Evolutionary conservation across 2,888 invertebrate genomes (phyloP).

Genomic region (Lasioglossum vierecki): DNA sequence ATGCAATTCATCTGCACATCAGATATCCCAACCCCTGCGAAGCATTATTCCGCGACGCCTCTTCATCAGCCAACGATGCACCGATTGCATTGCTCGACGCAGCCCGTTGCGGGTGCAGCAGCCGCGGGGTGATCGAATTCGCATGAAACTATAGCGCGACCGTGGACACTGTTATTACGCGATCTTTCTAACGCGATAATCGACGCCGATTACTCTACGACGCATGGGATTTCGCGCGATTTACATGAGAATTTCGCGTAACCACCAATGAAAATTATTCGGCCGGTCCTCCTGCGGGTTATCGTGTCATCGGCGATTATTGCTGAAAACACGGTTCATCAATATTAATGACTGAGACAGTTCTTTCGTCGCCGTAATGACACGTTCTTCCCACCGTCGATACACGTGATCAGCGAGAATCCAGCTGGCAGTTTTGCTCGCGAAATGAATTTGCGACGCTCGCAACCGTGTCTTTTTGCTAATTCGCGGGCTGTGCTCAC

Average conservation of each 20-base stretch:
- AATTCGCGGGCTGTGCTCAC: conserved; percentile 34
- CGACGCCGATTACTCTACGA: background rate
- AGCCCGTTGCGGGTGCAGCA: background rate
- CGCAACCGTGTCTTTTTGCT: conserved; percentile 56
- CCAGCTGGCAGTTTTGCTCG: conserved; percentile 69
- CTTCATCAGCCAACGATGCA: background rate
- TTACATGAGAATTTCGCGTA: background rate
- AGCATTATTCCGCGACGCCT: background rate
- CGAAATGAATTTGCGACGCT: conserved; percentile 42
- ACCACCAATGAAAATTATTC: background rate
- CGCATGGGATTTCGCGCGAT: background rate
- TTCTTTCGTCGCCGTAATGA: conserved; percentile 33
- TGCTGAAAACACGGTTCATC: conserved; percentile 27
- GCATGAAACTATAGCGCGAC: background rate
- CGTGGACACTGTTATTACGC: background rate
- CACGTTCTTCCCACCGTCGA: conserved; percentile 42
- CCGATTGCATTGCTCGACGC: background rate
- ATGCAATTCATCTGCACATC: background rate
- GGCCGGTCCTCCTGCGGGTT: background rate
- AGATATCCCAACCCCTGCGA: background rate
- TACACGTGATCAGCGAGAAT: conserved; percentile 45
- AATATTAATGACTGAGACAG: conserved; percentile 53
- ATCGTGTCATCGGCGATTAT: background rate
- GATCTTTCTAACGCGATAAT: conserved; percentile 8
- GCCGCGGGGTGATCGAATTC: conserved; percentile 1